These are phyloP conservation scores for Amblyopsis hoosieri DNA, from an alignment of 2,797 vertebrate species.

Conservation along the genomic window DNA sequence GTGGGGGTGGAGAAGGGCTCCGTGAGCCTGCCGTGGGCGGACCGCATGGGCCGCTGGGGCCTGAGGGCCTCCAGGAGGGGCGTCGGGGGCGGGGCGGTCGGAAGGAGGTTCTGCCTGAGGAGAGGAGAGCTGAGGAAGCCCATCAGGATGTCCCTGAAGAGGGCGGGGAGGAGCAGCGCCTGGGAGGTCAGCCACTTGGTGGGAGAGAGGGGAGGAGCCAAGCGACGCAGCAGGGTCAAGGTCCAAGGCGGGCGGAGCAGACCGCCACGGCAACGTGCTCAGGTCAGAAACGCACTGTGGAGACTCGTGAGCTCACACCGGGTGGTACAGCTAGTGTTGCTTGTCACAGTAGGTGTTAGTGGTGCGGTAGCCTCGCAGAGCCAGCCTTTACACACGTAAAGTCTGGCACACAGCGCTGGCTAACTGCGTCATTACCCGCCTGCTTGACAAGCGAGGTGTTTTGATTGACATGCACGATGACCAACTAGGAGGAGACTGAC, in stretches of 20 bases:
- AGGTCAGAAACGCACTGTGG: constrained; percentile 35
- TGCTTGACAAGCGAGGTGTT: no score
- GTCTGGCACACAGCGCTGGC: no score
- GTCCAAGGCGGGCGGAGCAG: background rate
- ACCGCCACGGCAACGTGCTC: background rate
- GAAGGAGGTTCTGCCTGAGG: constrained; percentile 57
- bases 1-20: constrained; percentile 29
- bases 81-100: constrained; percentile 64
- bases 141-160: constrained; percentile 18
- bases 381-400: no score
- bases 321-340: no score
- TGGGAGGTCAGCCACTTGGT: constrained; percentile 36
- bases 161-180: constrained; percentile 6
- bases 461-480: no score
- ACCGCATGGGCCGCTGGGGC: constrained; percentile 41
- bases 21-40: constrained; percentile 40
- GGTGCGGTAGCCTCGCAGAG: no score
- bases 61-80: constrained; percentile 33
- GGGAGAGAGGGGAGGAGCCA: constrained; percentile 15
- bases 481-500: no score
- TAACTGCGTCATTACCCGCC: no score
- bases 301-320: no score
- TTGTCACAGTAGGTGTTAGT: no score
- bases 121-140: constrained; percentile 41
- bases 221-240: background rate